Percentiles rank a stretch among this genome's conserved stretches.
Evolutionary conservation across 2,797 vertebrate species (phyloP).

Genomic region (Aphelocoma californica): DNA sequence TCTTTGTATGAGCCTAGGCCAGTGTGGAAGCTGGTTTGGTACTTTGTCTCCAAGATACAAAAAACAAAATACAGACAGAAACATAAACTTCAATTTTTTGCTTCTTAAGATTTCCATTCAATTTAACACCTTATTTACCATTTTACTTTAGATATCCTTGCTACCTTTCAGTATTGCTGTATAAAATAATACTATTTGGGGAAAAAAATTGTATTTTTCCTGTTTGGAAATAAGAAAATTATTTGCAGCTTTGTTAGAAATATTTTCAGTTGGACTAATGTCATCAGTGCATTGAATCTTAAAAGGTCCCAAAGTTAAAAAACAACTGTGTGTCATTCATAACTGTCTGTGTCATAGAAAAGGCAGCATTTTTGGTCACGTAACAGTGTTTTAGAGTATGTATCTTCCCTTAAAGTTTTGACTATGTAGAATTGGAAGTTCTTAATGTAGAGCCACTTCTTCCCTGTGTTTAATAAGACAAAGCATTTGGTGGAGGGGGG

Average conservation of each 20-base stretch:
- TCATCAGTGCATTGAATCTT: background rate
- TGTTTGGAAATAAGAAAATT: background rate
- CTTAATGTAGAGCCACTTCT: background rate
- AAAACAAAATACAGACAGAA: background rate
- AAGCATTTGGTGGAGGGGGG: background rate
- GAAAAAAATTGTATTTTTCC: background rate
- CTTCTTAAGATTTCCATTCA: background rate
- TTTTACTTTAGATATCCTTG: background rate
- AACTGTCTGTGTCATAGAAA: background rate
- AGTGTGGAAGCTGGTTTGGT: background rate
- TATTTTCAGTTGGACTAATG: background rate
- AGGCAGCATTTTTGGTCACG: background rate
- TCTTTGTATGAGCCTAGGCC: background rate
- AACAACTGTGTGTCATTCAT: background rate
- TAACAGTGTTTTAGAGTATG: background rate
- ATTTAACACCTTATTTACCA: background rate
- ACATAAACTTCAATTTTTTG: background rate
- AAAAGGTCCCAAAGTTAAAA: background rate
- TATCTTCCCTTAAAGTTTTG: background rate
- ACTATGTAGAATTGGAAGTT: background rate
- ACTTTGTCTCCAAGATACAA: background rate
- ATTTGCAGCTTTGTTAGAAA: background rate
- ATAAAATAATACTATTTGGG: background rate
- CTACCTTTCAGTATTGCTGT: background rate
- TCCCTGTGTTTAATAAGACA: background rate